phyloP scores from a whole-genome alignment of 1,140 invertebrate genomes.

The Doryteuthis pealeii region DNA sequence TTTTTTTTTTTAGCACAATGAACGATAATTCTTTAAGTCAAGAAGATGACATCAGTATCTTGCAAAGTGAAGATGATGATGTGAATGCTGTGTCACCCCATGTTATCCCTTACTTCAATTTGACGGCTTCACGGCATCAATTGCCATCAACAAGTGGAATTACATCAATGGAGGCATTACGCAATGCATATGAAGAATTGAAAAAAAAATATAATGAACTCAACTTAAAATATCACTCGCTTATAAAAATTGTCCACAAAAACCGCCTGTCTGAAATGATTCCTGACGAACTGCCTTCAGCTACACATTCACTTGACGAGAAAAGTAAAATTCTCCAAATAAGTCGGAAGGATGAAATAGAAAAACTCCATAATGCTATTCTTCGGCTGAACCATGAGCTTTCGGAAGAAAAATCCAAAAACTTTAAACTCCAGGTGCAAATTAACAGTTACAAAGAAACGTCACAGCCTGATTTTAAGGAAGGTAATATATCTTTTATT shows the following conservation, averaged over 20 bases:
- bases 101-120: not conserved
- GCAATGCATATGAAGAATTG: not conserved
- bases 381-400: not conserved
- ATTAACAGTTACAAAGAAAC: too few relatives aligned
- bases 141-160: not conserved
- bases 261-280: too few relatives aligned
- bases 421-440: not conserved
- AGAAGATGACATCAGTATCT: slow-evolving; percentile 4
- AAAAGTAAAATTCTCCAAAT: too few relatives aligned
- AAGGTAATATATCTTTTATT: too few relatives aligned
- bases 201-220: not conserved
- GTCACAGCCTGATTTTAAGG: too few relatives aligned
- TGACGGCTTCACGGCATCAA: not conserved
- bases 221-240: not conserved
- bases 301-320: too few relatives aligned
- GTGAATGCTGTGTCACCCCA: not conserved
- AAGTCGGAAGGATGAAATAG: not conserved
- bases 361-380: not conserved
- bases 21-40: not conserved
- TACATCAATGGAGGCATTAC: not conserved
- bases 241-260: not conserved
- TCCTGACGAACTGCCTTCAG: too few relatives aligned
- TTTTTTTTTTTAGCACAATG: not conserved
- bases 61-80: not conserved
- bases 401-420: not conserved